phyloP scores from a whole-genome alignment of 37 sponge, comb jelly and placozoan species.

The Aplysina aerophoba region DNA sequence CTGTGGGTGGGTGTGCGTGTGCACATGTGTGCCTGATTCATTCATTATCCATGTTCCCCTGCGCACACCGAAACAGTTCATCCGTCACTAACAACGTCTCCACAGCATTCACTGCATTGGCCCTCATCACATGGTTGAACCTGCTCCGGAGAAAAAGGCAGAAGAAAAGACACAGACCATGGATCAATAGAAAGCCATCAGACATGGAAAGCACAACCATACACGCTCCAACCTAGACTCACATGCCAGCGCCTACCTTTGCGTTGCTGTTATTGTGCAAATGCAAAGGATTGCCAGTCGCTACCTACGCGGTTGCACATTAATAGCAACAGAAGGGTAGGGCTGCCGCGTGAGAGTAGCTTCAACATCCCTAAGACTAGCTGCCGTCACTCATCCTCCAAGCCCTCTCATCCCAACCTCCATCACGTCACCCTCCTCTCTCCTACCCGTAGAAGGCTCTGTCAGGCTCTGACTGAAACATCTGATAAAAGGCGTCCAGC shows the following conservation, averaged over 20 bases:
- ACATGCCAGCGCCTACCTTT: no score
- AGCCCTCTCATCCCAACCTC: no score
- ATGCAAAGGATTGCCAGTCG: no score
- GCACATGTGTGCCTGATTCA: no score
- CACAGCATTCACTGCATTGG: conserved; percentile 79
- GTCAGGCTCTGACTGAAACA: conserved; percentile 87
- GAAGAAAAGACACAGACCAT: no score
- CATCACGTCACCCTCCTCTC: background rate
- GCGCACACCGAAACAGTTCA: conserved; percentile 89
- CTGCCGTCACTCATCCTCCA: background rate
- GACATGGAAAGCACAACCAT: no score
- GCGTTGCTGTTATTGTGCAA: no score
- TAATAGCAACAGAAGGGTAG: background rate
- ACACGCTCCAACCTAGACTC: conserved; percentile 5
- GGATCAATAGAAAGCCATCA: no score
- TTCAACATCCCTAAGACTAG: background rate
- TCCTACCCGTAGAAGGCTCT: conserved; percentile 89
- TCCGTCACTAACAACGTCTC: conserved; percentile 89
- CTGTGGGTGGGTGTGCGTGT: no score
- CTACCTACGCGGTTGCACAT: no score
- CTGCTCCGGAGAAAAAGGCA: conserved; percentile 27
- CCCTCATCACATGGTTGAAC: conserved; percentile 63
- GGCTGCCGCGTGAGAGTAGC: background rate
- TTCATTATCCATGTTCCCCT: background rate
- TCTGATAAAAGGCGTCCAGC: conserved; percentile 76